A percentile compares a stretch with the other conserved stretches of the same genome.
Evolutionary conservation across 2,113 vertebrate genomes (phyloP).

Genomic region (Isichthys henryi): DNA sequence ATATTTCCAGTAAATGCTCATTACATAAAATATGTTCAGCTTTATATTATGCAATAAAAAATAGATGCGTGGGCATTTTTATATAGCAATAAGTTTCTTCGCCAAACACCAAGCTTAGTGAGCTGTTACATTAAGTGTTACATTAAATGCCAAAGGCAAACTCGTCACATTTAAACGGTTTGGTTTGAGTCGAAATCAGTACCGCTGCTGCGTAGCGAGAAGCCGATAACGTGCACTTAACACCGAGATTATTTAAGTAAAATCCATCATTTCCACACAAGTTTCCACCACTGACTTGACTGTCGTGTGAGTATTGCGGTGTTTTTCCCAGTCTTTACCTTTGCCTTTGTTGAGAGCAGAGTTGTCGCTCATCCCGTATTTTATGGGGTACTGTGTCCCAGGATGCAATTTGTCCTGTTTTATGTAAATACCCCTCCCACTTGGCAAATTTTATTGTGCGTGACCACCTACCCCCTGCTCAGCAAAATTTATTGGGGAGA

Average conservation of each 20-base stretch:
- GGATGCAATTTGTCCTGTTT: background rate
- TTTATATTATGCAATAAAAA: background rate
- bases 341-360: background rate
- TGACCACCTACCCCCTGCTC: background rate
- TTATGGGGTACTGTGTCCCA: background rate
- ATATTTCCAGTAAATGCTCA: constrained; percentile 9
- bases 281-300: background rate
- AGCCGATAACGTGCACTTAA: background rate
- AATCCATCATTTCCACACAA: background rate
- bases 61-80: background rate
- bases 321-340: background rate
- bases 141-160: background rate
- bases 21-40: constrained; percentile 9
- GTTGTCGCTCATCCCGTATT: background rate
- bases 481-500: background rate
- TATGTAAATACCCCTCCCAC: background rate
- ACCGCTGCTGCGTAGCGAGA: background rate
- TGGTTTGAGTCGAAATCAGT: background rate
- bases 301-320: background rate
- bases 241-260: background rate
- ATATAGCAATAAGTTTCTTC: background rate
- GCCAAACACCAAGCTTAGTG: background rate
- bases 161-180: background rate
- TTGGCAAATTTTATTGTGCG: background rate
- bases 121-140: background rate